These are phyloP conservation scores for Rhinella marina DNA, from an alignment of 2,797 vertebrate species.

Conservation along the genomic window DNA sequence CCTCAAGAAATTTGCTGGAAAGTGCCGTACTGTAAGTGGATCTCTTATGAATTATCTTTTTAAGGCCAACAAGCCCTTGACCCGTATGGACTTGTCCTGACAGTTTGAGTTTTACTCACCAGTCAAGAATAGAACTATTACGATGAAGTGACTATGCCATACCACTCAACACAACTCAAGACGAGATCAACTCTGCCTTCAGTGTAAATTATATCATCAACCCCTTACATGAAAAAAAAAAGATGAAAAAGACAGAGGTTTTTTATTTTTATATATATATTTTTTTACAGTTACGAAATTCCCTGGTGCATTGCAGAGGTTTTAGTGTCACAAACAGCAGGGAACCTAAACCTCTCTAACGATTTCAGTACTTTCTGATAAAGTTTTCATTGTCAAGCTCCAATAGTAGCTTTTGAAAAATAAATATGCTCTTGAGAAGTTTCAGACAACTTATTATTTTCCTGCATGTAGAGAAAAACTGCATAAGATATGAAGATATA, in stretches of 20 bases:
- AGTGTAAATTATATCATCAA: not conserved
- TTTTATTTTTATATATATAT: no score
- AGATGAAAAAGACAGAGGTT: not conserved
- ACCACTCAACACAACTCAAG: not conserved
- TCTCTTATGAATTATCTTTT: not conserved
- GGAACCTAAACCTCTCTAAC: not conserved
- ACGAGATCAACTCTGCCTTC: not conserved
- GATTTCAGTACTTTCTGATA: no score
- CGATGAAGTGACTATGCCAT: not conserved
- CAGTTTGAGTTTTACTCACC: not conserved
- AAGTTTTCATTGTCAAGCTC: not conserved
- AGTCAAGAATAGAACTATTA: conserved; percentile 5
- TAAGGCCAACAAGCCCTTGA: not conserved
- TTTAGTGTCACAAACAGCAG: not conserved
- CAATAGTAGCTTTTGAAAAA: not conserved
- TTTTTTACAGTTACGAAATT: not conserved
- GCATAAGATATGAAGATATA: not conserved
- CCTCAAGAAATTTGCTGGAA: not conserved
- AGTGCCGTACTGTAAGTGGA: not conserved
- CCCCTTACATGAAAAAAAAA: not conserved
- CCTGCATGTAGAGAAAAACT: not conserved
- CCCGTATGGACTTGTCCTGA: not conserved
- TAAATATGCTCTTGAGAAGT: not conserved
- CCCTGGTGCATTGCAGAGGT: not conserved
- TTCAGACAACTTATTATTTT: not conserved